phyloP scores from a whole-genome alignment of 2,113 vertebrate species.

The Paradoxurus hermaphroditus region DNA sequence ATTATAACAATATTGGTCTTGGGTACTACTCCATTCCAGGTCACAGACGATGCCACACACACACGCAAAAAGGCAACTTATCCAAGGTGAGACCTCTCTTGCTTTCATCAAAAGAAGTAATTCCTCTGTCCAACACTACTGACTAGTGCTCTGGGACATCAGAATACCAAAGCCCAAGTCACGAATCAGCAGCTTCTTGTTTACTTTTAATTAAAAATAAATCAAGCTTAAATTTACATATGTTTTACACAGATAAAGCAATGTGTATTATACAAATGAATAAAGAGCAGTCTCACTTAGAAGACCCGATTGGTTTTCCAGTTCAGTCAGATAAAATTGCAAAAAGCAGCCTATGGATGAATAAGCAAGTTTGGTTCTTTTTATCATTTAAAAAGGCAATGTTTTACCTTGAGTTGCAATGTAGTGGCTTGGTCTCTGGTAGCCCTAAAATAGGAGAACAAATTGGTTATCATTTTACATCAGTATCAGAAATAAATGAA shows the following conservation, averaged over 20 bases:
- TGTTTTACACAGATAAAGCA: not conserved
- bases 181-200: slow-evolving; percentile 48
- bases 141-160: not conserved
- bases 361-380: not conserved
- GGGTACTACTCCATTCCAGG: not conserved
- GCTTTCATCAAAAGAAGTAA: not conserved
- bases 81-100: not conserved
- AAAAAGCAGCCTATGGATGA: not conserved
- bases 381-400: slow-evolving; percentile 14
- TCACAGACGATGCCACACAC: not conserved
- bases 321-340: not conserved
- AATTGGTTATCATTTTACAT: slow-evolving; percentile 75
- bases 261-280: slow-evolving; percentile 1
- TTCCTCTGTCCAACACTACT: slow-evolving; percentile 30
- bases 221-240: slow-evolving; percentile 44
- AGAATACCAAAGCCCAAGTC: not conserved
- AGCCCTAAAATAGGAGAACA: slow-evolving; percentile 91
- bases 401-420: slow-evolving; percentile 97
- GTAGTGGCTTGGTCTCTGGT: slow-evolving; percentile 98
- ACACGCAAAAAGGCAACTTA: not conserved
- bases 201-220: slow-evolving; percentile 50
- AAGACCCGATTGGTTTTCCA: not conserved
- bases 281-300: not conserved
- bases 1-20: not conserved
- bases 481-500: slow-evolving; percentile 70